These are phyloP conservation scores for Polyodon spathula DNA, from an alignment of 2,113 vertebrate species.

Conservation along the genomic window DNA sequence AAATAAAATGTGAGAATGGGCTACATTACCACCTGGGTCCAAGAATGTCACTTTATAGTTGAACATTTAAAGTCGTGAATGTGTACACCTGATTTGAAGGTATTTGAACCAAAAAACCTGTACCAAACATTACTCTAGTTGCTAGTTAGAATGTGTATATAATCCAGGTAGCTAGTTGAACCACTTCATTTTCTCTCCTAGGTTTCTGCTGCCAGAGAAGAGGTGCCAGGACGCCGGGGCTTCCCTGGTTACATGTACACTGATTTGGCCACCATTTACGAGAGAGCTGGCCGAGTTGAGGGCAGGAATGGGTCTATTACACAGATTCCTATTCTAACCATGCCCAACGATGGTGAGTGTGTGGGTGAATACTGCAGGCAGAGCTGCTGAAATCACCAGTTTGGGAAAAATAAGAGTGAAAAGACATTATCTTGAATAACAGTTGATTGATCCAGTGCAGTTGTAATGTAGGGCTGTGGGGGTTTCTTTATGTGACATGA, in stretches of 20 bases:
- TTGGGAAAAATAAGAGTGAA: not conserved
- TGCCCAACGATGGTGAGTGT: constrained; percentile 78
- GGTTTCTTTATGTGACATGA: not conserved
- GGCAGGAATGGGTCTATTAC: constrained; percentile 81
- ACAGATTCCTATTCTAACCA: constrained; percentile 83
- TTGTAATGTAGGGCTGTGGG: no score
- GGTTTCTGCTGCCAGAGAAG: constrained; percentile 81
- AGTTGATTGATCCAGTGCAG: not conserved
- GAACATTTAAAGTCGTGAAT: no score
- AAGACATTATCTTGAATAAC: not conserved
- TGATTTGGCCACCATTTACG: constrained; percentile 77
- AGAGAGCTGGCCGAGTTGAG: constrained; percentile 79
- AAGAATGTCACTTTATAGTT: no score
- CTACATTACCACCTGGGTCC: no score
- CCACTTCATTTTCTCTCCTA: constrained; percentile 23
- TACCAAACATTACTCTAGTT: no score
- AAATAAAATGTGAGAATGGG: no score
- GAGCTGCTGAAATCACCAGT: not conserved
- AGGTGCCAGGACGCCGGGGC: constrained; percentile 78
- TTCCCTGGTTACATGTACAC: constrained; percentile 90
- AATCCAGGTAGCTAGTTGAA: no score
- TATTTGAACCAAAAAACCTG: no score
- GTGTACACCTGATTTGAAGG: no score
- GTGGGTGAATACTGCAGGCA: not conserved
- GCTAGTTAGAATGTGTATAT: no score